phyloP scores from a whole-genome alignment of 2,888 invertebrate species.

The Xestia c-nigrum region DNA sequence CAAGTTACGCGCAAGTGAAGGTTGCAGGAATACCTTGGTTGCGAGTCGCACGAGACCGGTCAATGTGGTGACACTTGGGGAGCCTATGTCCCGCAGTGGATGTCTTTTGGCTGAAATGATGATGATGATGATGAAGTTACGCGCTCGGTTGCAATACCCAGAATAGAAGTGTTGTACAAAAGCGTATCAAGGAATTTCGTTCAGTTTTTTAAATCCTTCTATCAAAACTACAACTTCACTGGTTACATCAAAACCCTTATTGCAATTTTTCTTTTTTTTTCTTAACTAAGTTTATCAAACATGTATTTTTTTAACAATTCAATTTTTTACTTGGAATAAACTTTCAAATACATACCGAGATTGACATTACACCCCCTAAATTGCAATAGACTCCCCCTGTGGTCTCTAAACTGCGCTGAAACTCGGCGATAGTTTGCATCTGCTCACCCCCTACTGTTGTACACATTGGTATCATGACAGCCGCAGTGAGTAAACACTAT shows the following conservation, averaged over 20 bases:
- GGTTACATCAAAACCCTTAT: neutral
- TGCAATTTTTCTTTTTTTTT: neutral
- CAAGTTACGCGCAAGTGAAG: neutral
- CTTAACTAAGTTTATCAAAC: neutral
- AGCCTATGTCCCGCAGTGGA: no score
- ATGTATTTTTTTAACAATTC: neutral
- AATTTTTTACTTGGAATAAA: neutral
- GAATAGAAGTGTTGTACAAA: neutral
- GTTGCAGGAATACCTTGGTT: no score
- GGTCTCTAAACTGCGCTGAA: constrained; percentile 34
- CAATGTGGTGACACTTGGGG: no score
- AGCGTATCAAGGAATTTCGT: neutral
- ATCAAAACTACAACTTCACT: neutral
- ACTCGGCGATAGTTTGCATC: constrained; percentile 51
- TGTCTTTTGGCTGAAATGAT: no score
- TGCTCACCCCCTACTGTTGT: constrained; percentile 43
- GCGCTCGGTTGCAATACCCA: neutral
- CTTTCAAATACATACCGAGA: constrained; percentile 6
- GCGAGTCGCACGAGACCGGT: no score
- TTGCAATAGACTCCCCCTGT: constrained; percentile 19
- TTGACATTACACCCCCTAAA: constrained; percentile 37
- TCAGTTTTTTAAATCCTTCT: neutral
- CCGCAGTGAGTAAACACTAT: constrained; percentile 60
- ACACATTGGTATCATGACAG: constrained; percentile 48
- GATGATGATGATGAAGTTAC: neutral